Evolutionary conservation across 2,797 vertebrate species (phyloP), one percentile per base, ranked within the genome.

Genomic region (Gambusia yucatana): DNA sequence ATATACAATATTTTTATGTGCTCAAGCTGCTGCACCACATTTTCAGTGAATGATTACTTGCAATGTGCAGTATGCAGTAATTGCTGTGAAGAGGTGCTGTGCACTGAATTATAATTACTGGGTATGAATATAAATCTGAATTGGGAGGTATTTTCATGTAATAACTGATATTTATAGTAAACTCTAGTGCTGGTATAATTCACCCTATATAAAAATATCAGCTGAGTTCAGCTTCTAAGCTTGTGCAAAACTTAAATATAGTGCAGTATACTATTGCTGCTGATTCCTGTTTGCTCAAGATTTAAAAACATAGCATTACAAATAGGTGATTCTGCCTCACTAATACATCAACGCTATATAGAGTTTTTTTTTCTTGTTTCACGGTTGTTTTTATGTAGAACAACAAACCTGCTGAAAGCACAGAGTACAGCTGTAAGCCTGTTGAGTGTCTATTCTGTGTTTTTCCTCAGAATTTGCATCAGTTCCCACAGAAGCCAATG

Each of bases 91-190:
- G 81, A 84, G 79, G 71, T 85, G 82, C 75, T 46, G 79, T 92
- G 92, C 79, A 86, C 84, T 89, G 92, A 95, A 95, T 95, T 89
- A 86, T 78, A 91, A 95, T 93, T 88, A 92, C 91, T 79, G 74
- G 71, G 75, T 87, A 84, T 89, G 90, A 91, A 94, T 92, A 93
- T 78, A 85, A 91, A 90, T 81, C 76, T 88, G 73, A 85, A 80
- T 78, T 82, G 77, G 69, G 86, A 88, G 85, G 79, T 88, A 86
- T 79, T 61, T 67, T 80, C 44, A 41, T 36, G 73, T 16, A 87
- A 87, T 46, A 77, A 78, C 73, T 76, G 78, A 86, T 77, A 65
- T 85, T 83, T 77, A 80, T 75, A 75, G 30, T 90, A 85, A 88
- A 90, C 70, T 67, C 16, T 11, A 67, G 47, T 84, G 71, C 78